A percentile compares a stretch with the other conserved stretches of the same genome.
Evolutionary conservation across 1,140 invertebrate genomes (phyloP).

Genomic region (Drosophila orosa): DNA sequence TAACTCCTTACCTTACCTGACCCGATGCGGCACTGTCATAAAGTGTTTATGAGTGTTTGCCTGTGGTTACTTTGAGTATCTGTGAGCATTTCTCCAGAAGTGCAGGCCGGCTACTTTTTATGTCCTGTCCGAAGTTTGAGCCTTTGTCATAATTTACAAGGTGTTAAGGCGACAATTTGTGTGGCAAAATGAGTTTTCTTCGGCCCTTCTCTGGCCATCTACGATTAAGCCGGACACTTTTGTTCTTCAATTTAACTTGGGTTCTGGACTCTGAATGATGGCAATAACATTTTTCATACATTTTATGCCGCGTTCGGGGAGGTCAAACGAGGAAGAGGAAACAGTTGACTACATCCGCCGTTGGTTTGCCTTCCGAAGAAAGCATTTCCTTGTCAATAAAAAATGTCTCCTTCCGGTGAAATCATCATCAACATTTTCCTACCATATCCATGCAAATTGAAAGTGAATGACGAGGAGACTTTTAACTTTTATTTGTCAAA

Average conservation of each 20-base stretch:
- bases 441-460: conserved; percentile 36
- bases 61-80: conserved; percentile 44
- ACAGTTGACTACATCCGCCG: conserved; percentile 52
- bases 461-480: conserved; percentile 26
- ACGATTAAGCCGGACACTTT: conserved; percentile 20
- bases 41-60: conserved; percentile 73
- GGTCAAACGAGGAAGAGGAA: conserved; percentile 30
- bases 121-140: conserved; percentile 50
- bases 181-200: conserved; percentile 66
- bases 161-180: conserved; percentile 78
- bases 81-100: conserved; percentile 17
- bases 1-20: conserved; percentile 25
- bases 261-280: conserved; percentile 1
- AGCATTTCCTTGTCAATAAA: conserved; percentile 61
- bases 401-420: conserved; percentile 41
- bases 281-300: conserved; percentile 26
- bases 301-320: conserved; percentile 1
- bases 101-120: conserved; percentile 53
- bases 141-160: conserved; percentile 73
- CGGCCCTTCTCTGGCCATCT: conserved; percentile 21
- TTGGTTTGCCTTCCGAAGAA: conserved; percentile 42
- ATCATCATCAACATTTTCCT: conserved; percentile 32
- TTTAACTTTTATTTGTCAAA: conserved; percentile 34
- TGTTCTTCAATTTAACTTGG: conserved; percentile 15
- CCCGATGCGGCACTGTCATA: conserved; percentile 60